Evolutionary conservation across 2,113 vertebrate genomes (phyloP).

Genomic region (Silurus glanis): DNA sequence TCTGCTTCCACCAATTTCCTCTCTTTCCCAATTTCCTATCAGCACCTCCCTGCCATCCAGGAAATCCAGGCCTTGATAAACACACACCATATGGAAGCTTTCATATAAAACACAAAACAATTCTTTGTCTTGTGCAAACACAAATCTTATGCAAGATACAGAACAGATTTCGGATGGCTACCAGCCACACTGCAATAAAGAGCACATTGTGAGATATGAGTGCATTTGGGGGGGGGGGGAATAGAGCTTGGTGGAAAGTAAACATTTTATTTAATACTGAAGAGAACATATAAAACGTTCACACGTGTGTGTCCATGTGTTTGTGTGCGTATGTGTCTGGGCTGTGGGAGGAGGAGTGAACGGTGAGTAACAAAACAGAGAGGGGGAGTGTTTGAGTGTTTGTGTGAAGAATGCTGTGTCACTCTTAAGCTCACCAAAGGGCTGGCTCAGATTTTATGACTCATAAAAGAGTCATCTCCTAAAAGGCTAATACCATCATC

Average conservation of each 20-base stretch:
- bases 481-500: slow-evolving; percentile 43
- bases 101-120: slow-evolving; percentile 43
- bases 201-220: slow-evolving; percentile 26
- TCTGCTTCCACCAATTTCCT: slow-evolving; percentile 2
- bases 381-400: slow-evolving; percentile 20
- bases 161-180: slow-evolving; percentile 23
- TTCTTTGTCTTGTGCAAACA: slow-evolving; percentile 38
- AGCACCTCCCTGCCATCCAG: slow-evolving; percentile 9
- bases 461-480: slow-evolving; percentile 44
- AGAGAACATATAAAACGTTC: background rate
- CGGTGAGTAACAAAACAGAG: slow-evolving; percentile 8
- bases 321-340: slow-evolving; percentile 17
- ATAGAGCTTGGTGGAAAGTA: slow-evolving; percentile 1
- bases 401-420: slow-evolving; percentile 41
- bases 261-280: slow-evolving; percentile 7
- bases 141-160: slow-evolving; percentile 31
- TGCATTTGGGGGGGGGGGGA: background rate
- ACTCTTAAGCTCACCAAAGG: slow-evolving; percentile 19
- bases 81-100: slow-evolving; percentile 43
- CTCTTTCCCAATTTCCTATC: slow-evolving; percentile 15
- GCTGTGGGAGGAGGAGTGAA: slow-evolving; percentile 4
- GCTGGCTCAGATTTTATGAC: slow-evolving; percentile 28
- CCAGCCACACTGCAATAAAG: slow-evolving; percentile 26
- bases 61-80: slow-evolving; percentile 24
- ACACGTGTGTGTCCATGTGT: slow-evolving; percentile 12